These are phyloP conservation scores for Echinarachnius parma DNA, from an alignment of 53 echinoderm and acorn worm species.

Conservation along the genomic window DNA sequence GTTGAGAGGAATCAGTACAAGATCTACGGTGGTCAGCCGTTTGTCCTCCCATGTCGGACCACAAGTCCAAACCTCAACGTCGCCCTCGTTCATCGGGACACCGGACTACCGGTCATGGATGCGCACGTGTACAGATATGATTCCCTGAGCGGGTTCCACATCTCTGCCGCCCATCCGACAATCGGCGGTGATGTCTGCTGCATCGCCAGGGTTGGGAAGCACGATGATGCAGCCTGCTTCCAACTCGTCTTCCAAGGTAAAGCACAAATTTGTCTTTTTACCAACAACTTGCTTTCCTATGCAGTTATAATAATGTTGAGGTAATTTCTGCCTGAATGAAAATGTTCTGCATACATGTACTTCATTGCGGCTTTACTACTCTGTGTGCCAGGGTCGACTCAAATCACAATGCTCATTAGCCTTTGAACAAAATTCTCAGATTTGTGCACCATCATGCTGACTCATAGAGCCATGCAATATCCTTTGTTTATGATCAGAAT, in stretches of 20 bases:
- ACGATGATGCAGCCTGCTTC: slow-evolving; percentile 10
- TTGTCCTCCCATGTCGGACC: slow-evolving; percentile 33
- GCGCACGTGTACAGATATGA: slow-evolving; percentile 29
- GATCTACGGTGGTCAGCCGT: slow-evolving; percentile 34
- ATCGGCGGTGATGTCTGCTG: slow-evolving; percentile 63
- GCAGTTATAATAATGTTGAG: too few species aligned
- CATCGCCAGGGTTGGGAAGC: slow-evolving; percentile 28
- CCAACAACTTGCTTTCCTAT: too few species aligned
- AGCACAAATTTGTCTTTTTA: too few species aligned
- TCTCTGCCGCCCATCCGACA: slow-evolving; percentile 60
- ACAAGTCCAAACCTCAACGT: slow-evolving; percentile 41
- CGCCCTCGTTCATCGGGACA: slow-evolving; percentile 21
- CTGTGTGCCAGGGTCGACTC: too few species aligned
- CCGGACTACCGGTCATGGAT: not conserved
- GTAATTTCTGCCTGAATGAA: too few species aligned
- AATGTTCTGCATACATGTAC: too few species aligned
- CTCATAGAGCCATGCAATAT: too few species aligned
- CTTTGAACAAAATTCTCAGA: too few species aligned
- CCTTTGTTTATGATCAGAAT: too few species aligned
- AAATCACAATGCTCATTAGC: too few species aligned
- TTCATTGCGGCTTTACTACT: too few species aligned
- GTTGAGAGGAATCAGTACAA: slow-evolving; percentile 18
- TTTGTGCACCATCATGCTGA: too few species aligned
- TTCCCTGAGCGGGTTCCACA: slow-evolving; percentile 53
- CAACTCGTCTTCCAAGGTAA: slow-evolving; percentile 34